Evolutionary conservation across 2,113 vertebrate species (phyloP), one percentile per base, ranked within the genome.

Genomic region (Chloroceryle aenea): DNA sequence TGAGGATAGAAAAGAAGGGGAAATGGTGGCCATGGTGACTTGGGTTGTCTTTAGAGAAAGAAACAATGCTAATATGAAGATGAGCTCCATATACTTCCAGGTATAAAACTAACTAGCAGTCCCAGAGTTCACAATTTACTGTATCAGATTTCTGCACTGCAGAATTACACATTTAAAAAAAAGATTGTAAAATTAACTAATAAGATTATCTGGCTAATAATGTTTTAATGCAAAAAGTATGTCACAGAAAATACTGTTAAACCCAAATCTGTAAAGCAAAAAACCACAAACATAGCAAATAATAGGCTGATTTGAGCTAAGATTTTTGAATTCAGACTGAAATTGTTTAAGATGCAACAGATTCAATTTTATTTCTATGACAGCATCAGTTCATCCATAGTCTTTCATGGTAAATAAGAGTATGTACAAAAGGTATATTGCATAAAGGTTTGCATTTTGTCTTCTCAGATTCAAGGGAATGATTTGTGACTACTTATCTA

Each of bases 401-500:
- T 66, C 34, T 72, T 26, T 64, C 36, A 34, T 73, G 64, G 47
- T 80, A 66, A 18, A 32, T 56, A 56, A 56, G 32, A 29, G 16
- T 32, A 64, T 50, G 48, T 25, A 50, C 48, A 25, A 50, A 50
- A 50, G 48, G 23, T 50, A 50, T 25, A 26, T 63, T 61, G 26
- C 4, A 2, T 74, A 34, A 64, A 91, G 75, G 50, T 83, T 63
- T 42, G 30, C 62, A 42, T 89, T 95, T 66, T 85, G 48, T 56
- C 56, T 68, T 78, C 56, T 90, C 58, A 50, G 48, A 7, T 1
- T 58, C 58, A 73, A 45, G 53, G 56, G 79, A 82, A 66, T 82
- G 42, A 86, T 93, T 94, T 89, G 62, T 93, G 90, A 89, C 69
- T 53, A 83, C 40, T 82, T 93, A 40, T 89, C 55, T 86, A 86